Base-by-base conservation (phyloP, 2,113 vertebrate species). In the Dunckerocampus dactyliophorus region DNA sequence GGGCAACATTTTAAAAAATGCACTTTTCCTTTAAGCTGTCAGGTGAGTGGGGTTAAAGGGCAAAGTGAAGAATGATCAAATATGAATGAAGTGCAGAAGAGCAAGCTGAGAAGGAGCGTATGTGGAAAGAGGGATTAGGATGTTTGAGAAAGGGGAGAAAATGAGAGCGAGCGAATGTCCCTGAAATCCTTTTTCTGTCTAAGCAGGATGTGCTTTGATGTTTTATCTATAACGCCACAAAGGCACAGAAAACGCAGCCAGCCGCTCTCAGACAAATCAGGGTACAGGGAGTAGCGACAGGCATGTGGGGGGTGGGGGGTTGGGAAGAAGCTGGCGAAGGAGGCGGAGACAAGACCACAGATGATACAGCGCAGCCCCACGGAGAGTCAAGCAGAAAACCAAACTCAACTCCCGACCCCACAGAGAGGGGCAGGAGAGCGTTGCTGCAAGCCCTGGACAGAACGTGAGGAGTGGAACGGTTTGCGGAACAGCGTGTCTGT, bases 151-250 rank as follows among this genome's bases (percentile, higher is more conserved):
- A 81, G 72, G 46, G 68, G 49, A 81, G 72, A 78, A 82, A 85
- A 84, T 71, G 69, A 81, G 79, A 75, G 82, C 55, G 62, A 76
- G 71, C 62, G 53, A 82, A 75, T 65, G 79, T 80, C 76, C 73
- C 81, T 75, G 68, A 87, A 83, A 84, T 87, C 85, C 82, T 53
- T 68, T 82, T 72, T 68, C 62, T 80, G 79, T 82, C 72, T 52
- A 64, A 79, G 82, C 82, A 74, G 77, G 74, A 82, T 82, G 68
- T 67, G 77, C 83, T 87, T 88, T 88, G 82, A 88, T 87, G 86
- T 89, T 88, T 86, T 88, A 88, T 89, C 87, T 86, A 74, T 72
- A 77, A 74, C 77, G 74, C 48, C 62, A 85, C 79, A 85, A 82
- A 79, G 72, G 71, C 68, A 69, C 71, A 76, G 80, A 80, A 75